These are phyloP conservation scores for Hippoglossus stenolepis DNA, from an alignment of 2,113 vertebrate species.

Conservation along the genomic window DNA sequence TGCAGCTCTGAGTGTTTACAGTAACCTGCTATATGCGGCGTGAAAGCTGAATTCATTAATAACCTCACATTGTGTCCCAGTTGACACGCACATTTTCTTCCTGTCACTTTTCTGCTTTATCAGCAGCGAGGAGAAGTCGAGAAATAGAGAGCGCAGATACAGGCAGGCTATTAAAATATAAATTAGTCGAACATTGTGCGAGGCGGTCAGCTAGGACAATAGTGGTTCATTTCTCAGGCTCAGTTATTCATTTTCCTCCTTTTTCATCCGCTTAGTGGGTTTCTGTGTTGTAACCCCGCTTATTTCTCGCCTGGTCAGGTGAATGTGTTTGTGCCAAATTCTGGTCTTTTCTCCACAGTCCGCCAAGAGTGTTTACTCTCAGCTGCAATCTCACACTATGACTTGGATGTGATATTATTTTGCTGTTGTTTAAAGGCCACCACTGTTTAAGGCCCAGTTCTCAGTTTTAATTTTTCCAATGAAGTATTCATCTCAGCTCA, in stretches of 20 bases:
- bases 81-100: slow-evolving; percentile 12
- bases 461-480: background rate
- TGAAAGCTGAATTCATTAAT: slow-evolving; percentile 39
- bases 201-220: slow-evolving; percentile 4
- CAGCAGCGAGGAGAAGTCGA: slow-evolving; percentile 21
- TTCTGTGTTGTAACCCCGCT: slow-evolving; percentile 34
- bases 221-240: background rate
- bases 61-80: slow-evolving; percentile 35
- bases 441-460: background rate
- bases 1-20: slow-evolving; percentile 17
- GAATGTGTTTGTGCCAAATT: slow-evolving; percentile 43
- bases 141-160: slow-evolving; percentile 24
- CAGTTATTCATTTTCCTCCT: slow-evolving; percentile 17
- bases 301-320: slow-evolving; percentile 48
- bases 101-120: slow-evolving; percentile 37
- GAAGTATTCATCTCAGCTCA: background rate
- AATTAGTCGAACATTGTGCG: slow-evolving; percentile 2
- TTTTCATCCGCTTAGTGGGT: slow-evolving; percentile 42
- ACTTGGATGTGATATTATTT: background rate
- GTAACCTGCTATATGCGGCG: slow-evolving; percentile 24
- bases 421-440: background rate
- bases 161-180: slow-evolving; percentile 31
- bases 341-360: background rate
- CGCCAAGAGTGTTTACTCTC: background rate
- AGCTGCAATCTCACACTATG: slow-evolving; percentile 4